Conservation (phyloP, 53 echinoderm and acorn worm genomes). For the Temnopleurus reevesii region DNA sequence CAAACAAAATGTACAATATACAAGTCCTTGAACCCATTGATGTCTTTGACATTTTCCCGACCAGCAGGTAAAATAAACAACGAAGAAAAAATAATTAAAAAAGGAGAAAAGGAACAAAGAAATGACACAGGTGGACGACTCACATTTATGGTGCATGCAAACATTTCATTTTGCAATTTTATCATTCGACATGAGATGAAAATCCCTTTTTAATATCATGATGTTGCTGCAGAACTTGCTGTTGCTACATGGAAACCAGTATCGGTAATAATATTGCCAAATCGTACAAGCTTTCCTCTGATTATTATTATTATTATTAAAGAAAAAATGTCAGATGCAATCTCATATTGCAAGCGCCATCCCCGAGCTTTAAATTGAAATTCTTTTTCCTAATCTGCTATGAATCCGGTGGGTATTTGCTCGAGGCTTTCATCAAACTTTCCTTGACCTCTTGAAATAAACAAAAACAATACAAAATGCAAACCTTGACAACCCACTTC, state of each 20-base stretch:
- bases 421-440: background rate
- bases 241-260: background rate
- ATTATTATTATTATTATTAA: background rate
- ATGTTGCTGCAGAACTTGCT: constrained; percentile 3
- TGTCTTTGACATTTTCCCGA: constrained; percentile 20
- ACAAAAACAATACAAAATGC: too few species aligned
- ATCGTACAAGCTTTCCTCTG: background rate
- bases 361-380: constrained; percentile 16
- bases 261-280: constrained; percentile 12
- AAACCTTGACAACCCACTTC: too few species aligned
- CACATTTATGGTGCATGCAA: background rate
- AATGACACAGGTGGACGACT: constrained; percentile 29
- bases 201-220: background rate
- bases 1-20: too few species aligned
- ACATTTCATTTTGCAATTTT: constrained; percentile 12
- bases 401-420: background rate
- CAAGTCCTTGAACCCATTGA: background rate
- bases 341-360: background rate
- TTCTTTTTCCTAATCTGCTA: constrained; percentile 25
- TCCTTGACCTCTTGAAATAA: background rate
- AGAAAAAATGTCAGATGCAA: background rate
- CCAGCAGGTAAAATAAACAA: background rate
- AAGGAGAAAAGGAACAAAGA: background rate
- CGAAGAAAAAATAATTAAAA: too few species aligned
- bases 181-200: background rate